These are phyloP conservation scores for Spilogale gracilis DNA, from an alignment of 2,113 vertebrate genomes.

Conservation along the genomic window DNA sequence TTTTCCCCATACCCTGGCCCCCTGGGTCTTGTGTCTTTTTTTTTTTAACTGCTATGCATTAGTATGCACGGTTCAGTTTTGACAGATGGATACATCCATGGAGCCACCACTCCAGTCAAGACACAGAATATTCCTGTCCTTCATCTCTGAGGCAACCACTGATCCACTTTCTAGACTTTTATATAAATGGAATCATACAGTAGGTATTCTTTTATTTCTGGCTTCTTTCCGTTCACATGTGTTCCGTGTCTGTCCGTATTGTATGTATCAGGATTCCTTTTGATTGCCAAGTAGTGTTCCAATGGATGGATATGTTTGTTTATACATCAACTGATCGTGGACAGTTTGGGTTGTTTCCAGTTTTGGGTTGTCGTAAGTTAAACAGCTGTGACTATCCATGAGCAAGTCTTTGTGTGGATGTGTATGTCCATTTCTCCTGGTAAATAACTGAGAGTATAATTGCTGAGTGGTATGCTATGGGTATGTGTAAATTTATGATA, in stretches of 20 bases:
- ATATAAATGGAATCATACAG: too few species aligned
- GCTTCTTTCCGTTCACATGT: not conserved
- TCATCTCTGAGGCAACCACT: not conserved
- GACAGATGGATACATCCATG: rapidly evolving
- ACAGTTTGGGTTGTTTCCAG: not conserved
- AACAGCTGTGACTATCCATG: not conserved
- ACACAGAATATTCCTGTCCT: not conserved
- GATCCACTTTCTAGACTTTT: not conserved
- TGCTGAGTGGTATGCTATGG: not conserved
- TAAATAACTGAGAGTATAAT: not conserved
- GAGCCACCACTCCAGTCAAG: not conserved
- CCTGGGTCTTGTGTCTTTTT: not conserved
- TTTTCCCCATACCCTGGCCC: not conserved
- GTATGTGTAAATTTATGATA: not conserved
- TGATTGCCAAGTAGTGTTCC: not conserved
- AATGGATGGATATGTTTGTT: rapidly evolving
- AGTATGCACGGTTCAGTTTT: not conserved
- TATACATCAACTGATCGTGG: not conserved
- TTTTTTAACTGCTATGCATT: not conserved
- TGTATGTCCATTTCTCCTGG: not conserved
- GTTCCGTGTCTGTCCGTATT: not conserved
- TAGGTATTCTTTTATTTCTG: not conserved
- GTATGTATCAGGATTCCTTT: not conserved
- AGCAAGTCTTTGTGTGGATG: not conserved
- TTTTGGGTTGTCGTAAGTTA: not conserved